A percentile compares a stretch with the other conserved stretches of the same genome.
Conservation (phyloP, 1,140 invertebrate genomes). For the Contarinia nasturtii region DNA sequence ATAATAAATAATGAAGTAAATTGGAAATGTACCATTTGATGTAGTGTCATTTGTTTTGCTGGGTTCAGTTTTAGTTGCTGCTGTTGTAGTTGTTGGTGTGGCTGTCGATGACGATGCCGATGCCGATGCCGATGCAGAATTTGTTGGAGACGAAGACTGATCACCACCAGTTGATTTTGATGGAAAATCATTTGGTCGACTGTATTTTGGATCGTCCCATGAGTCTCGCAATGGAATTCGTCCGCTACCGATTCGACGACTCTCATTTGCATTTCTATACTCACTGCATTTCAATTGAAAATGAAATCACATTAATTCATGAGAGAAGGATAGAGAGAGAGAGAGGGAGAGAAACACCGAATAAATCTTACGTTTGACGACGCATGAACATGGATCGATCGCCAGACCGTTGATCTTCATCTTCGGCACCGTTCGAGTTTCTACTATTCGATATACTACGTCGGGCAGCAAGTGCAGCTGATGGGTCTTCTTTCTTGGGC, state of each 20-base stretch:
- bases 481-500: not conserved
- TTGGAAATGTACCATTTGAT: too few species aligned
- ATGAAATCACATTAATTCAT: slow-evolving; percentile 1
- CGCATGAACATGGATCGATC: slow-evolving; percentile 3
- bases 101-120: too few species aligned
- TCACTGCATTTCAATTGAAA: slow-evolving; percentile 2
- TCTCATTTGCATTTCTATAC: slow-evolving; percentile 8
- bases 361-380: slow-evolving; percentile 5
- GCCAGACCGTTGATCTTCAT: slow-evolving; percentile 1
- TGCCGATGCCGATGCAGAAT: too few species aligned
- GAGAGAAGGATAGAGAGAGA: too few species aligned
- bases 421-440: not conserved
- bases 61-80: too few species aligned
- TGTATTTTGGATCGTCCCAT: slow-evolving; percentile 27
- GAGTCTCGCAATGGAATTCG: slow-evolving; percentile 42
- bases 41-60: too few species aligned
- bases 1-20: too few species aligned
- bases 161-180: too few species aligned
- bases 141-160: too few species aligned
- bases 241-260: slow-evolving; percentile 52
- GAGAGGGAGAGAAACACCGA: not conserved
- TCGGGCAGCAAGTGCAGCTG: not conserved
- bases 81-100: too few species aligned
- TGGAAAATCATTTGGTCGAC: slow-evolving; percentile 16
- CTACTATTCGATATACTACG: not conserved